Base-by-base conservation (phyloP, 1,140 invertebrate species). In the Scaptomyza hsui region DNA sequence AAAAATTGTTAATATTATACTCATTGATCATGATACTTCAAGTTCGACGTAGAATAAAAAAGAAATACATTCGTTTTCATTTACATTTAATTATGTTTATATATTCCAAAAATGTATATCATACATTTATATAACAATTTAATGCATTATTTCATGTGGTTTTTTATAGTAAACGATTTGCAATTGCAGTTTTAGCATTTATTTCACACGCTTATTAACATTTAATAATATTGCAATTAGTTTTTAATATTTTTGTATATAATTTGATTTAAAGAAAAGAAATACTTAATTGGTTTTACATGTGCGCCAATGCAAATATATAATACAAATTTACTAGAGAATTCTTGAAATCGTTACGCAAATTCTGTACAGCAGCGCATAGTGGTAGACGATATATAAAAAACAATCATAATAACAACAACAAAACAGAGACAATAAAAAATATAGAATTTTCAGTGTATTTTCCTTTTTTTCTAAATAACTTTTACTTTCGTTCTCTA, bases 361-460 rank as follows among this genome's bases (percentile, higher is more conserved):
- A 82, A 78, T 71, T 82, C 60, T 83, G 78, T 81, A 86, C 82
- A 86, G 65, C 69, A 69, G 78, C 73, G 81, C 77, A 68, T 51
- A 55, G 16, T 51, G 51, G 16, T 49, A 47, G 5, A 41, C 7
- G 10, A 48, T 32, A 52, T 56, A 75, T 72, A 71, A 47, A 67
- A 64, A 88, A 75, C 72, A 75, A 29, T 29, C 26, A 77, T 69
- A 86, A 79, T 75, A 80, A 88, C 57, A 88, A 88, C 57, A 78
- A 79, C 57, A 88, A 67, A 76, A 86, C 62, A 51, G 62, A 69
- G 77, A 75, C 78, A 82, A 78, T 64, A 48, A 62, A 29, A 79
- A 41, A 32, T 72, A 49, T 42, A 74, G 55, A 44, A 60, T 49
- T 65, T 47, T 71, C 21, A 32, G 35, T 78, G 61, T 79, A 65